phyloP scores from a whole-genome alignment of 2,888 invertebrate genomes.

The Lysandra coridon region DNA sequence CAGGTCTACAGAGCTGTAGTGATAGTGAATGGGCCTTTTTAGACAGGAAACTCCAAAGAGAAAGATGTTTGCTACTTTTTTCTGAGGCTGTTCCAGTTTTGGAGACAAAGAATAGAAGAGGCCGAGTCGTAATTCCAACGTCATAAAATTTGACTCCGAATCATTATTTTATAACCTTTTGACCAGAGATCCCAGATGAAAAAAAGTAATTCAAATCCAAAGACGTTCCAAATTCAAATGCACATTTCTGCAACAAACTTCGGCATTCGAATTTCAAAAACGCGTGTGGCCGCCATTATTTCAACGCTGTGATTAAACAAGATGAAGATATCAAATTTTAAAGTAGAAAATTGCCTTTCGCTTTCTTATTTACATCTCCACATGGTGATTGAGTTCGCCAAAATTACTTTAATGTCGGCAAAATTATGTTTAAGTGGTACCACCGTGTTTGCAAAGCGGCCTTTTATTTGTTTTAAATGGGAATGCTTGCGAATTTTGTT shows the following conservation, averaged over 20 bases:
- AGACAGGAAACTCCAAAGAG: too few relatives aligned
- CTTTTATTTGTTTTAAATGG: constrained; percentile 4
- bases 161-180: too few relatives aligned
- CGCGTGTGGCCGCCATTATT: constrained; percentile 35
- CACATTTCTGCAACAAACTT: not conserved
- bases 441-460: not conserved
- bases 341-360: constrained; percentile 65
- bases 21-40: too few relatives aligned
- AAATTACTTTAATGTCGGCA: not conserved
- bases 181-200: too few relatives aligned
- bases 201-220: not conserved
- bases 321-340: constrained; percentile 73
- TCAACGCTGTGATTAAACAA: constrained; percentile 61
- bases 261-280: constrained; percentile 8
- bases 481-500: not conserved
- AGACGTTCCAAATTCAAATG: not conserved
- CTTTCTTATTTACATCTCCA: constrained; percentile 66
- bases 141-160: too few relatives aligned
- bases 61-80: too few relatives aligned
- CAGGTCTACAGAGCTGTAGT: too few relatives aligned
- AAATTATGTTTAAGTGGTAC: constrained; percentile 11
- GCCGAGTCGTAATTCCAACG: too few relatives aligned
- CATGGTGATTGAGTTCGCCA: constrained; percentile 51
- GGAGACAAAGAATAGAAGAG: too few relatives aligned
- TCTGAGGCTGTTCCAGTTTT: too few relatives aligned